These are phyloP conservation scores for Atta colombica DNA, from an alignment of 1,140 invertebrate species.

Conservation along the genomic window DNA sequence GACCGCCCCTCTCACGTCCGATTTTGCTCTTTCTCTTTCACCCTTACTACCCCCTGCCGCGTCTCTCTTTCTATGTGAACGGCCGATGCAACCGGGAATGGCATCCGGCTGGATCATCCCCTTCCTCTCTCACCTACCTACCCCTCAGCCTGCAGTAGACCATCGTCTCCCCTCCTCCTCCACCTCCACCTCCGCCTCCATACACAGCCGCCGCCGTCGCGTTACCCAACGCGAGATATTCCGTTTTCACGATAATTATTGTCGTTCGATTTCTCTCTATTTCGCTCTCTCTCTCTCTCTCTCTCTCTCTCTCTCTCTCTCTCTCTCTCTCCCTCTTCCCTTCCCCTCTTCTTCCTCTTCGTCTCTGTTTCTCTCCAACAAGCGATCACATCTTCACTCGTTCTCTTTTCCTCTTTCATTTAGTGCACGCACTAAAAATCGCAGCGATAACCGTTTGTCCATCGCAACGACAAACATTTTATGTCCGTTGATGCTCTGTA, in stretches of 20 bases:
- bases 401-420: background rate
- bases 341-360: constrained; percentile 19
- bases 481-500: constrained; percentile 70
- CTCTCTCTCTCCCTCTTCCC: too few species aligned
- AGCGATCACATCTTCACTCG: constrained; percentile 39
- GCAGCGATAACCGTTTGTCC: constrained; percentile 75
- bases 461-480: constrained; percentile 76
- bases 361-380: constrained; percentile 60
- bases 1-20: constrained; percentile 38
- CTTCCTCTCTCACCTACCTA: constrained; percentile 62
- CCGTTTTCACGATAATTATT: constrained; percentile 87
- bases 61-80: constrained; percentile 53
- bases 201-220: constrained; percentile 53
- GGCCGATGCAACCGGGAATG: constrained; percentile 83
- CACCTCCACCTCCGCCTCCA: background rate
- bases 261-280: constrained; percentile 83
- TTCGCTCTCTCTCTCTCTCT: constrained; percentile 51
- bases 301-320: background rate
- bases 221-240: constrained; percentile 83
- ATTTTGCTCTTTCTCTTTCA: constrained; percentile 23
- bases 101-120: constrained; percentile 83
- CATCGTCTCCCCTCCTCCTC: constrained; percentile 10
- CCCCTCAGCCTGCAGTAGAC: constrained; percentile 52
- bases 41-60: background rate
- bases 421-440: constrained; percentile 73